These are phyloP conservation scores for Ephestia elutella DNA, from an alignment of 1,140 invertebrate genomes.

Conservation along the genomic window DNA sequence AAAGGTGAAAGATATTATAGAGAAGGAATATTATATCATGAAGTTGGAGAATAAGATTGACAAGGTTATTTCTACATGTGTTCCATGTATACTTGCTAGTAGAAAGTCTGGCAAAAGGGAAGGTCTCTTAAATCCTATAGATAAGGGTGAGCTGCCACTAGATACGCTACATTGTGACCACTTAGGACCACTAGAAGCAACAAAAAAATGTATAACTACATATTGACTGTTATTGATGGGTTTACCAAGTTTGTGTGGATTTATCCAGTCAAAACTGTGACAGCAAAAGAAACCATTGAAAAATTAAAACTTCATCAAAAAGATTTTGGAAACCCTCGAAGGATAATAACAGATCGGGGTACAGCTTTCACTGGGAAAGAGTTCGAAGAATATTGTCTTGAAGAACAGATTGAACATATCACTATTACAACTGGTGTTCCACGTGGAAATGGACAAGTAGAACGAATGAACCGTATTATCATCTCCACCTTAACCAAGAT, in stretches of 20 bases:
- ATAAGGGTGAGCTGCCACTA: conserved; percentile 32
- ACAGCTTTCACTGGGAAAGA: conserved; percentile 19
- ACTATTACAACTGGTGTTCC: conserved; percentile 21
- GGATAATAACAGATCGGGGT: conserved; percentile 20
- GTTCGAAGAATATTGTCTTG: conserved; percentile 22
- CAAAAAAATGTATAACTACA: conserved; percentile 56
- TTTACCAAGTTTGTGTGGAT: conserved; percentile 62
- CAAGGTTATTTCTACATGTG: conserved; percentile 27
- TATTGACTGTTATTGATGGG: conserved; percentile 49
- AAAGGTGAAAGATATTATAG: conserved; percentile 18
- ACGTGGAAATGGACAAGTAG: conserved; percentile 23
- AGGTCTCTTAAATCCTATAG: conserved; percentile 39
- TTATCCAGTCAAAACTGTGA: conserved; percentile 40
- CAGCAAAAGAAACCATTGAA: conserved; percentile 23
- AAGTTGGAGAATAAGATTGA: conserved; percentile 18
- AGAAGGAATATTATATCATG: conserved; percentile 19
- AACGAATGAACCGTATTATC: conserved; percentile 19
- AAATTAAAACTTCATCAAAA: conserved; percentile 25
- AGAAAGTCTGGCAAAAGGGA: conserved; percentile 55
- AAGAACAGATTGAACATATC: conserved; percentile 19
- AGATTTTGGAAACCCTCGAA: conserved; percentile 18
- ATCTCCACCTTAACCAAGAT: conserved; percentile 18
- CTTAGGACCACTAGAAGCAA: conserved; percentile 50
- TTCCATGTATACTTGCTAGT: conserved; percentile 46
- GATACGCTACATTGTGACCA: conserved; percentile 48